Evolutionary conservation across 92 coral and sea anemone genomes (phyloP).

Genomic region (Galaxea fascicularis): DNA sequence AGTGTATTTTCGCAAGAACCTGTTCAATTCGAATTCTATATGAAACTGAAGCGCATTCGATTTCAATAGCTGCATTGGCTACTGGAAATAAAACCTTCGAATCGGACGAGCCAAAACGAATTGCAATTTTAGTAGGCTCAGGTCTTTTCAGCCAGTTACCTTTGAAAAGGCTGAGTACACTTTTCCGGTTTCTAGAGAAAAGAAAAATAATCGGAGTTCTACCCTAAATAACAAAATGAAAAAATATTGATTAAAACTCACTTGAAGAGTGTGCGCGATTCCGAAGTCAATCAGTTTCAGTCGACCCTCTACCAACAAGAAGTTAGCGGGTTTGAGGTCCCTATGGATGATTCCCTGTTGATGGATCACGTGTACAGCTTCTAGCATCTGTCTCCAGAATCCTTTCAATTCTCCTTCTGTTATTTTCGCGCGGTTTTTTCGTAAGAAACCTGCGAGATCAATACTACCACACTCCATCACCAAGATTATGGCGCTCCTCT

Average conservation of each 20-base stretch:
- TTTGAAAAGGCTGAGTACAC: too few relatives aligned
- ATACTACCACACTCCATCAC: conserved; percentile 96
- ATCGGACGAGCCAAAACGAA: too few relatives aligned
- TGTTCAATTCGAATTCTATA: too few relatives aligned
- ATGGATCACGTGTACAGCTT: conserved; percentile 94
- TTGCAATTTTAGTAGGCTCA: too few relatives aligned
- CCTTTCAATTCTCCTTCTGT: conserved; percentile 74
- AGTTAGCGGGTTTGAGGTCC: conserved; percentile 98
- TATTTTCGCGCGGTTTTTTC: conserved; percentile 84
- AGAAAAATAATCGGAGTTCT: background rate
- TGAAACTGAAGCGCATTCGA: too few relatives aligned
- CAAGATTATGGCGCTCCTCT: conserved; percentile 72
- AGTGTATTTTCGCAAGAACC: too few relatives aligned
- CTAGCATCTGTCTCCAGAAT: conserved; percentile 96
- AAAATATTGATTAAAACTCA: conserved; percentile 13
- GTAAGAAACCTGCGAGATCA: conserved; percentile 89
- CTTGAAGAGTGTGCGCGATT: conserved; percentile 97
- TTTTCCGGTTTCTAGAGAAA: too few relatives aligned
- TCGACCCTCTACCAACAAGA: conserved; percentile 91
- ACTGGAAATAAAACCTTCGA: too few relatives aligned
- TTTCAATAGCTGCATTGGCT: too few relatives aligned
- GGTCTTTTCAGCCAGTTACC: too few relatives aligned
- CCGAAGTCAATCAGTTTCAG: conserved; percentile 97
- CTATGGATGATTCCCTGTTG: conserved; percentile 89
- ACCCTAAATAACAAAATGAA: background rate